Base-by-base conservation (phyloP, 2,113 vertebrate genomes). In the Regulus satrapa region DNA sequence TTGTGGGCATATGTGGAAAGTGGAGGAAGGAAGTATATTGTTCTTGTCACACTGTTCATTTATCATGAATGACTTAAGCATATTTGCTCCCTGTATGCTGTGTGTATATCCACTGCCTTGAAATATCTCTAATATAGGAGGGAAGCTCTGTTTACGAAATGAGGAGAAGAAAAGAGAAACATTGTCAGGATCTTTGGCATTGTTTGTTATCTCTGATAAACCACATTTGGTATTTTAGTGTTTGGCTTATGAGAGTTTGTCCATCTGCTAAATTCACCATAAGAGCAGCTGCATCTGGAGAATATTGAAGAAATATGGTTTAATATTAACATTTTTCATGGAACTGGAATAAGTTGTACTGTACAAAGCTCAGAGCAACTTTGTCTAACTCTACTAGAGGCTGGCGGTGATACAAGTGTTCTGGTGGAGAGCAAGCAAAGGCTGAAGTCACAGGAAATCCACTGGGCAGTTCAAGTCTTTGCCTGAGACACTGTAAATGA, bases 371-470 rank as follows among this genome's bases (percentile, higher is more conserved):
- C 76, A 43, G 21, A 82, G 41, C 26, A 61, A 51, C 34, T 85
- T 77, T 94, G 51, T 43, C 71, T 72, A 64, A 18, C 72, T 84
- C 18, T 71, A 17, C 52, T 81, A 48, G 48, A 79, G 69, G 24
- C 59, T 97, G 91, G 63, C 82, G 88, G 36, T 28, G 43, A 18
- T 49, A 63, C 56, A 90, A 5, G 23, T 3, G 1, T 45, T 74
- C 82, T 89, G 77, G 41, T 63, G 48, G 69, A 64, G 46, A 58
- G 71, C 43, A 81, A 85, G 77, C 46, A 85, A 62, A 80, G 45
- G 25, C 84, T 96, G 90, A 92, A 95, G 85, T 89, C 63, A 59
- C 91, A 81, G 85, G 76, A 93, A 96, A 96, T 64, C 86, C 86
- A 81, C 66, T 48, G 24, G 11, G 52, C 34, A 71, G 72, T 90